These are phyloP conservation scores for Philhelius pedissequus DNA, from an alignment of 2,888 invertebrate species.

Conservation along the genomic window DNA sequence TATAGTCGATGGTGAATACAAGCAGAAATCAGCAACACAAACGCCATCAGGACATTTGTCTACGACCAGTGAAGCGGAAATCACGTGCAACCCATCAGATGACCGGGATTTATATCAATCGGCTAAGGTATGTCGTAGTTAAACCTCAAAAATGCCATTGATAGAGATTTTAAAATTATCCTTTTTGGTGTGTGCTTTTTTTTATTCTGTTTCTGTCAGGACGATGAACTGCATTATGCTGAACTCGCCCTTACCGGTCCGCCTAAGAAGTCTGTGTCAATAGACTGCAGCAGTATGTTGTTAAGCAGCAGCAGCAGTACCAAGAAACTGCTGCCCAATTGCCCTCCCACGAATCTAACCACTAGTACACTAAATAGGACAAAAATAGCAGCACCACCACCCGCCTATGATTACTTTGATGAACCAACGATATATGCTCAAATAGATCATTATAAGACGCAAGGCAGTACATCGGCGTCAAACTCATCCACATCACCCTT, in stretches of 20 bases:
- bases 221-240: constrained; percentile 79
- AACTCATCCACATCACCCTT: constrained; percentile 76
- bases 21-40: constrained; percentile 85
- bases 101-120: constrained; percentile 75
- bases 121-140: constrained; percentile 73
- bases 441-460: constrained; percentile 84
- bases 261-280: constrained; percentile 71
- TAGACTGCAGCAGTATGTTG: constrained; percentile 72
- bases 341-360: constrained; percentile 71
- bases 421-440: constrained; percentile 87
- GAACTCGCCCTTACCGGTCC: constrained; percentile 75
- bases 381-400: constrained; percentile 74
- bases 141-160: not conserved
- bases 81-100: constrained; percentile 76
- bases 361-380: constrained; percentile 76
- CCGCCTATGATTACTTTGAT: constrained; percentile 80
- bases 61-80: constrained; percentile 78
- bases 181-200: not conserved
- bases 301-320: constrained; percentile 72
- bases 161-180: not conserved
- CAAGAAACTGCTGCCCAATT: constrained; percentile 75
- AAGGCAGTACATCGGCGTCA: constrained; percentile 70
- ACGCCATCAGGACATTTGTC: constrained; percentile 82
- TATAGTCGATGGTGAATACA: constrained; percentile 84
- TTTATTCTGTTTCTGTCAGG: constrained; percentile 69